These are phyloP conservation scores for Discoglossus pictus DNA, from an alignment of 2,797 vertebrate genomes.

Conservation along the genomic window DNA sequence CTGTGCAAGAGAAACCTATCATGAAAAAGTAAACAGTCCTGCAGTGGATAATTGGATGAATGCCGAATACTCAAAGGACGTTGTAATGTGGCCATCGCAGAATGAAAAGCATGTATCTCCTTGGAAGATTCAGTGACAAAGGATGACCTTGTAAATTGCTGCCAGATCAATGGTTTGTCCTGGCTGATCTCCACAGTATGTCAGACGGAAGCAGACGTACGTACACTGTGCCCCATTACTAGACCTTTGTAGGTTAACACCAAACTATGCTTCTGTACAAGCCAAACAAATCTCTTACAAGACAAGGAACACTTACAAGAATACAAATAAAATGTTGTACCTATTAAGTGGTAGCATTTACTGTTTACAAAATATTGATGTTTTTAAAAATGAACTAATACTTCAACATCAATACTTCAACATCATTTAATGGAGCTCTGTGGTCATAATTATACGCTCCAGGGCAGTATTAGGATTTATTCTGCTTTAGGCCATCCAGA, in stretches of 20 bases:
- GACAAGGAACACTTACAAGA: conserved; percentile 4
- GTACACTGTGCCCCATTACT: conserved; percentile 30
- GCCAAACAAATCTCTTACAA: conserved; percentile 14
- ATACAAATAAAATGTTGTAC: no score
- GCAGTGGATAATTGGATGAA: conserved; percentile 14
- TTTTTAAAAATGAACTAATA: no score
- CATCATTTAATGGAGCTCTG: no score
- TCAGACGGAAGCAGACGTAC: conserved; percentile 34
- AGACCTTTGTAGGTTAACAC: conserved; percentile 45
- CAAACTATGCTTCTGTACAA: conserved; percentile 35
- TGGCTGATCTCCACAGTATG: conserved; percentile 40
- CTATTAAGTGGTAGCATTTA: no score
- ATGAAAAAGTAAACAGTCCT: conserved; percentile 16
- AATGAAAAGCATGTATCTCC: conserved; percentile 40
- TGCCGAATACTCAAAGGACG: conserved; percentile 28
- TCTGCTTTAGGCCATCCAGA: no score
- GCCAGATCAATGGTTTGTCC: conserved; percentile 47
- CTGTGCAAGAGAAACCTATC: conserved; percentile 9
- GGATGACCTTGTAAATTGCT: conserved; percentile 50
- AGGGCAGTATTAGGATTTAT: no score
- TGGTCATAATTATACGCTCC: no score
- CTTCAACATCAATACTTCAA: no score
- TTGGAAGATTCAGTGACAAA: conserved; percentile 48
- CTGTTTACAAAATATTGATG: no score
- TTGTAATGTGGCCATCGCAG: conserved; percentile 33